Evolutionary conservation across 2,888 invertebrate species (phyloP).

Genomic region (Drosophila robusta): DNA sequence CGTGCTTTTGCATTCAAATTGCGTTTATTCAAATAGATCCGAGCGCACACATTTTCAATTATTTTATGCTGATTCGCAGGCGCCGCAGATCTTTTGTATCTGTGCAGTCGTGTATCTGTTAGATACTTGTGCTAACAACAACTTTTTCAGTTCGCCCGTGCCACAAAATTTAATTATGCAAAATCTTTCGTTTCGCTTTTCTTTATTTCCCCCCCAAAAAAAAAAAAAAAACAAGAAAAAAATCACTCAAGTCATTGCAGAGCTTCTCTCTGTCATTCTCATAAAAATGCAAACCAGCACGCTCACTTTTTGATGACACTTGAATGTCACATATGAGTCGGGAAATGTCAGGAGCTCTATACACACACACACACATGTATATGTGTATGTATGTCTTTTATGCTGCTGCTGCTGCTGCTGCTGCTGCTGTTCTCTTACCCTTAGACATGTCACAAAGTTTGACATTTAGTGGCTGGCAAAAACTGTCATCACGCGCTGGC

Average conservation of each 20-base stretch:
- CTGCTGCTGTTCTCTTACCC: slow-evolving; percentile 25
- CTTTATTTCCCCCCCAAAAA: slow-evolving; percentile 43
- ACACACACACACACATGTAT: slow-evolving; percentile 8
- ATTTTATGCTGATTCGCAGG: slow-evolving; percentile 75
- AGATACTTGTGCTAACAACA: slow-evolving; percentile 47
- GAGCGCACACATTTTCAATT: slow-evolving; percentile 75
- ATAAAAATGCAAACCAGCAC: slow-evolving; percentile 77
- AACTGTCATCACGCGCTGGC: slow-evolving; percentile 71
- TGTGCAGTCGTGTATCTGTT: slow-evolving; percentile 61
- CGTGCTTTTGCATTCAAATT: slow-evolving; percentile 79
- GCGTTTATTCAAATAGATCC: slow-evolving; percentile 77
- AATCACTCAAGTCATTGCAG: slow-evolving; percentile 68
- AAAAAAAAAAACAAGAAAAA: slow-evolving; percentile 42
- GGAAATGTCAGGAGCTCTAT: slow-evolving; percentile 43
- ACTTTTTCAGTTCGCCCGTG: slow-evolving; percentile 28
- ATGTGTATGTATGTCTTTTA: slow-evolving; percentile 9
- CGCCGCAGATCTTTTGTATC: slow-evolving; percentile 68
- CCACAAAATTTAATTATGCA: slow-evolving; percentile 74
- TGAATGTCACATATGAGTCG: slow-evolving; percentile 77
- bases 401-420: slow-evolving; percentile 14
- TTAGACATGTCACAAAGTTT: slow-evolving; percentile 72
- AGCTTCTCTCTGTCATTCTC: slow-evolving; percentile 71
- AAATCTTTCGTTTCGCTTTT: slow-evolving; percentile 57
- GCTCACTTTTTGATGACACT: slow-evolving; percentile 73
- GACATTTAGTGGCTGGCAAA: slow-evolving; percentile 81